phyloP scores from a whole-genome alignment of 2,113 vertebrate species.

The Rhinoptilus africanus region DNA sequence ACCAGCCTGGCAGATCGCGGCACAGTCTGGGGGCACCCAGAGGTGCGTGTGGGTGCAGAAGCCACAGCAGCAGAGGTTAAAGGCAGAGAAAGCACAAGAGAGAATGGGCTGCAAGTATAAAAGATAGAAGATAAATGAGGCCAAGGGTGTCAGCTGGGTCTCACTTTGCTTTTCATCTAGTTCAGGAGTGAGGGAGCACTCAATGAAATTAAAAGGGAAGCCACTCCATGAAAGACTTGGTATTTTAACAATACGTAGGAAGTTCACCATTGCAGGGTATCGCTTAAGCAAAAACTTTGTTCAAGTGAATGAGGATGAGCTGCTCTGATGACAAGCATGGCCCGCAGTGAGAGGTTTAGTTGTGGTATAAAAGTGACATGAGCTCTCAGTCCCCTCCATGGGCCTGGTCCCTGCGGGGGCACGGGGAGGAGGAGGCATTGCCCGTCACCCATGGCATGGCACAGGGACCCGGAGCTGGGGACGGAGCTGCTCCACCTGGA shows the following conservation, averaged over 20 bases:
- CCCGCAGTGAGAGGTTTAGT: neutral
- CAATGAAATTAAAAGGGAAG: neutral
- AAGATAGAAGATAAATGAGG: neutral
- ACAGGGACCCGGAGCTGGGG: neutral
- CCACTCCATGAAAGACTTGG: neutral
- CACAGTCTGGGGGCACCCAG: rapidly evolving
- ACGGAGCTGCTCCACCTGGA: too few species aligned
- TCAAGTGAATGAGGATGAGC: neutral
- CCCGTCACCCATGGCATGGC: neutral
- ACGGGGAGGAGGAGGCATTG: neutral
- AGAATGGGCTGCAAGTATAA: rapidly evolving
- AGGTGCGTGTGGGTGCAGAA: neutral
- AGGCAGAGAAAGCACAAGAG: neutral
- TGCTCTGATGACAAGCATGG: neutral
- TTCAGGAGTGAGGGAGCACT: neutral
- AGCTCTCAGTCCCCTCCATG: rapidly evolving
- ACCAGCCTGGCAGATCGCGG: rapidly evolving
- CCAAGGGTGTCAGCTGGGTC: neutral
- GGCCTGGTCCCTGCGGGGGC: rapidly evolving
- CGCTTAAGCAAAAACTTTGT: neutral
- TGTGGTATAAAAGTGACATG: neutral
- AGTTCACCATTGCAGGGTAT: neutral
- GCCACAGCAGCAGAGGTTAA: neutral
- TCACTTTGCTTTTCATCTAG: neutral
- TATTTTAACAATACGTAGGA: neutral